Evolutionary conservation across 30 jellyfish, hydroid and myxozoan species (phyloP), one percentile per base, ranked within the genome.

Genomic region (Haliclystus octoradiatus): DNA sequence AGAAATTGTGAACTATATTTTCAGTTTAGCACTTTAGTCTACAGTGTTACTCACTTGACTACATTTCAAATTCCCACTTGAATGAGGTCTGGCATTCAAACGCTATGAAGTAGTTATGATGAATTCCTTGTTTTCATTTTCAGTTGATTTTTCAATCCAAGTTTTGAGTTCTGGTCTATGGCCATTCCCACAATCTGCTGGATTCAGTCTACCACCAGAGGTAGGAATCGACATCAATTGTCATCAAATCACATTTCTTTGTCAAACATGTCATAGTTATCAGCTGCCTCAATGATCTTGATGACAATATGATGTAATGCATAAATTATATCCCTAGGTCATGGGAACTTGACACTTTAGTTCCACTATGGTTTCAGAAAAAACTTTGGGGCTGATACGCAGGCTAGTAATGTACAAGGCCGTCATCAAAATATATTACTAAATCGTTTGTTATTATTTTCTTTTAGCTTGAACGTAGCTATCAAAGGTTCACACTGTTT

Each of bases 131-230:
- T 74, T 3, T 65, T 49, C 29, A 0, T 32, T 62, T 72, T 46
- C 50, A 88, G 98, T 88, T 60, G 98, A 88, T 60, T 88, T 88
- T 92, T 71, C 92, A 26, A 84, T 88, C n/a, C 98, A 88, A 75
- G 93, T 88, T n/a, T 60, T 88, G 53, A 75, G 96, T 50, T 90
- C 98, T 28, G 93, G 95, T 60, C 72, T 88, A 24, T 90, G 98
- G 98, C 98, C 98, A 25, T 90, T 90, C 52, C 95, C 82, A 68
- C 98, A 90, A 52, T 84, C 96, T 33, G 73, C 94, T 3, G 68
- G 81, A 0, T 90, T 90, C 63, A 77, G 70, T 65, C 63, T 90
- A 63, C 98, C 98, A 0, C 79, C 75, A 3, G 98, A 90, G 94
- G 98, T 90, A 49, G 1, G 94, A 28, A 24, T 19, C 30, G 28